Conservation (phyloP, 2,888 invertebrate species). For the Callyntrura sp. region DNA sequence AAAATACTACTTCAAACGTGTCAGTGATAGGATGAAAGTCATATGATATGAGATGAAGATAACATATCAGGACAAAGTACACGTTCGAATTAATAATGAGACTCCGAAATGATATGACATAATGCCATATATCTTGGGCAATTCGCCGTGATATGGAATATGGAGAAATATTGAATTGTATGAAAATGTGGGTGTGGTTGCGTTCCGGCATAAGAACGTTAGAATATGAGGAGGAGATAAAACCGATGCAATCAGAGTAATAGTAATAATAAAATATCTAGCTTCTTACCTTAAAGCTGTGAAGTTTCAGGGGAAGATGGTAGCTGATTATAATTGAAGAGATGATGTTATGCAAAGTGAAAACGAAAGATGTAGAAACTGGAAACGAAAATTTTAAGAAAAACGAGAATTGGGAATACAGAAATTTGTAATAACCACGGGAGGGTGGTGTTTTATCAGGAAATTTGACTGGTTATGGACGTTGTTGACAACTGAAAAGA, state of each 20-base stretch:
- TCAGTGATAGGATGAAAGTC: too few relatives aligned
- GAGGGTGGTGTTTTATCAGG: neutral
- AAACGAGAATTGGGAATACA: neutral
- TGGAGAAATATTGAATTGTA: too few relatives aligned
- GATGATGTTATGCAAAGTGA: neutral
- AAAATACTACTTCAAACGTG: too few relatives aligned
- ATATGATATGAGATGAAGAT: too few relatives aligned
- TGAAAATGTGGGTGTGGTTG: too few relatives aligned
- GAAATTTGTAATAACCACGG: neutral
- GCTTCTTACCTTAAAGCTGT: conserved; percentile 6
- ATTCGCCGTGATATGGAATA: too few relatives aligned
- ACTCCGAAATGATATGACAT: too few relatives aligned
- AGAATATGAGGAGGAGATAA: neutral
- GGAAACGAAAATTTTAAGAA: neutral
- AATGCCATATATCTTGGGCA: too few relatives aligned
- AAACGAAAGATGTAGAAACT: neutral
- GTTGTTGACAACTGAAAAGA: conserved; percentile 52
- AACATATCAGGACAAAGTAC: too few relatives aligned
- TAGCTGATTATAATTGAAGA: neutral
- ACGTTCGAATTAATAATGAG: too few relatives aligned
- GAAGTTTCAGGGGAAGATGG: neutral
- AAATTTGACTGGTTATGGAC: neutral
- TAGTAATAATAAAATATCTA: neutral
- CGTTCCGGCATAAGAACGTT: neutral
- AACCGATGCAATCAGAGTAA: neutral